A percentile compares a stretch with the other conserved stretches of the same genome.
Conservation (phyloP, 2,113 vertebrate genomes). For the Meriones unguiculatus region DNA sequence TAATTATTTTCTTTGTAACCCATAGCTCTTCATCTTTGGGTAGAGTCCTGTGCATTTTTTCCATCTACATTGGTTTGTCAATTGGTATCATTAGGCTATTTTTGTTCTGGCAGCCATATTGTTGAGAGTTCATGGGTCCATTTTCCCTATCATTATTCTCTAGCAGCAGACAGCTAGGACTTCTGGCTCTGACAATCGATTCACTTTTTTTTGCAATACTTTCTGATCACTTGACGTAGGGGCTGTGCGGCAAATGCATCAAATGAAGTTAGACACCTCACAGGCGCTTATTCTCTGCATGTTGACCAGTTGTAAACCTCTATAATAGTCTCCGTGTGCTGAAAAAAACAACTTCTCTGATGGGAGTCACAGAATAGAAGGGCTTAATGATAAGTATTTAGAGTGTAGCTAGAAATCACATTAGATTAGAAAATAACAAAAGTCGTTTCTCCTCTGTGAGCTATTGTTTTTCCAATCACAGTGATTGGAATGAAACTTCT, state of each 20-base stretch:
- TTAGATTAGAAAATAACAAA: not conserved
- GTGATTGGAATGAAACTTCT: not conserved
- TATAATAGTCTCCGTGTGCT: not conserved
- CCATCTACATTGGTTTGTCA: not conserved
- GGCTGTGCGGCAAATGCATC: not conserved
- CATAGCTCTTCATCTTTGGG: not conserved
- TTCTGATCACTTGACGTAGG: not conserved
- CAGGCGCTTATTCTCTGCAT: not conserved
- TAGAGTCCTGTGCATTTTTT: not conserved
- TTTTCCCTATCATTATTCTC: not conserved
- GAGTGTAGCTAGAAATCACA: not conserved
- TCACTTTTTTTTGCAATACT: not conserved
- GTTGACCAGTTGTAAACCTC: not conserved
- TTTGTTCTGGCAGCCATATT: not conserved
- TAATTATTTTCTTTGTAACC: not conserved
- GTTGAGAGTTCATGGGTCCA: not conserved
- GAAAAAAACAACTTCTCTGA: not conserved
- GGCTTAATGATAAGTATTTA: not conserved
- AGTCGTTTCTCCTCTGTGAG: not conserved
- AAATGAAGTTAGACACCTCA: not conserved
- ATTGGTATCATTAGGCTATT: not conserved
- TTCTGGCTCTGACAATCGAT: not conserved
- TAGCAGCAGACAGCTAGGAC: not conserved
- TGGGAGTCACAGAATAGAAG: too few relatives aligned
- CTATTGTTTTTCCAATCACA: not conserved